Conservation (phyloP, 2,888 invertebrate species). For the Agonopterix heracliana region DNA sequence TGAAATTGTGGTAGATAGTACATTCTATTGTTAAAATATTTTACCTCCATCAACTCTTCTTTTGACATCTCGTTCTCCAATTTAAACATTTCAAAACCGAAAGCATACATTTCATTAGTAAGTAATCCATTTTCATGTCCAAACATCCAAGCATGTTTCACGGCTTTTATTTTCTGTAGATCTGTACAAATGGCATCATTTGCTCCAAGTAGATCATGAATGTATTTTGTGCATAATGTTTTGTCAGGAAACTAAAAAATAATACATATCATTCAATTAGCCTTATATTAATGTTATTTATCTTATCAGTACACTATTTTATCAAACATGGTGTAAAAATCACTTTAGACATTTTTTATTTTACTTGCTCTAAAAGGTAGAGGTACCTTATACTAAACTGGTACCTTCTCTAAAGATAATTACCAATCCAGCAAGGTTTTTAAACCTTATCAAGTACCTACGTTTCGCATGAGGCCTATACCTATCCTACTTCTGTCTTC, state of each 20-base stretch:
- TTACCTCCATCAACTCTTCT: conserved; percentile 50
- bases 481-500: no score
- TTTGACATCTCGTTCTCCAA: conserved; percentile 39
- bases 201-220: conserved; percentile 48
- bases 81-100: conserved; percentile 57
- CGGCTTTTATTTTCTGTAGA: conserved; percentile 44
- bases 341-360: no score
- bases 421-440: no score
- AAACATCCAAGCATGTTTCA: conserved; percentile 59
- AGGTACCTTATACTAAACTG: no score
- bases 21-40: not conserved
- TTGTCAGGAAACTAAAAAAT: conserved; percentile 55
- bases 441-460: no score
- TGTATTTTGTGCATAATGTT: conserved; percentile 53
- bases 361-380: no score
- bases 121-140: conserved; percentile 54
- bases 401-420: no score
- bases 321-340: no score
- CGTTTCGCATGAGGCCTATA: no score
- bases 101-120: conserved; percentile 55
- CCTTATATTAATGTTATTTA: not conserved
- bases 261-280: not conserved
- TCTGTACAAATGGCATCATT: conserved; percentile 42
- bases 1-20: no score
- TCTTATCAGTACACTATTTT: not conserved